These are phyloP conservation scores for Oscheius sp. DNA, from an alignment of 2,888 invertebrate genomes.

Conservation along the genomic window DNA sequence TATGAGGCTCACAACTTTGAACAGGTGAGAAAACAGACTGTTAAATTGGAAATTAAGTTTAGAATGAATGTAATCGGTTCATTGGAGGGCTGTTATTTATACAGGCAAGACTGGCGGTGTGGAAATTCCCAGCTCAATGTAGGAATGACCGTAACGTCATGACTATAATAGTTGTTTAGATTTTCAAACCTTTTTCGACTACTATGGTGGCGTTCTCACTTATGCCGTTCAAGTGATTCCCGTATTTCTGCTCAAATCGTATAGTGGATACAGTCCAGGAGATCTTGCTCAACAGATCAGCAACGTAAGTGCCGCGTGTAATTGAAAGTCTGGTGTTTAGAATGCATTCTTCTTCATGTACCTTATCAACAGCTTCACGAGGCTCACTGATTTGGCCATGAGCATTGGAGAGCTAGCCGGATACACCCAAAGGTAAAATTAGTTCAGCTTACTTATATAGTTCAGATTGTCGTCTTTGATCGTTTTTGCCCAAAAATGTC, in stretches of 20 bases:
- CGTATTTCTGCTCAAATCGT: slow-evolving; percentile 75
- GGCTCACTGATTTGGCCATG: slow-evolving; percentile 76
- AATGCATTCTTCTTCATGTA: slow-evolving; percentile 78
- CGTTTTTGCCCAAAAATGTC: background rate
- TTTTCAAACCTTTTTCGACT: slow-evolving; percentile 76
- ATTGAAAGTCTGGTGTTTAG: slow-evolving; percentile 70
- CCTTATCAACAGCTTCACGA: slow-evolving; percentile 78
- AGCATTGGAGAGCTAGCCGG: slow-evolving; percentile 77
- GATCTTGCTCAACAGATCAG: slow-evolving; percentile 51
- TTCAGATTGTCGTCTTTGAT: background rate
- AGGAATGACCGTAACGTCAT: background rate
- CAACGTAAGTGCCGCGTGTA: slow-evolving; percentile 59
- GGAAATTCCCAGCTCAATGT: slow-evolving; percentile 59
- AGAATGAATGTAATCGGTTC: slow-evolving; percentile 71
- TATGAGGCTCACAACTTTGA: slow-evolving; percentile 51
- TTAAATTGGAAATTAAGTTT: slow-evolving; percentile 25
- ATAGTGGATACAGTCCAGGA: slow-evolving; percentile 72
- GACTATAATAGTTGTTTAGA: slow-evolving; percentile 37
- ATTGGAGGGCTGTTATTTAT: slow-evolving; percentile 42
- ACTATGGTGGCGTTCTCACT: slow-evolving; percentile 77
- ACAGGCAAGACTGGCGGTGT: slow-evolving; percentile 39
- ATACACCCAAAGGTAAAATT: slow-evolving; percentile 74
- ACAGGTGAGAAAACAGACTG: background rate
- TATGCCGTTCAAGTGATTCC: slow-evolving; percentile 77
- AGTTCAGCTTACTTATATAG: too few relatives aligned